These are phyloP conservation scores for Embiotoca jacksoni DNA, from an alignment of 2,113 vertebrate species.

Conservation along the genomic window DNA sequence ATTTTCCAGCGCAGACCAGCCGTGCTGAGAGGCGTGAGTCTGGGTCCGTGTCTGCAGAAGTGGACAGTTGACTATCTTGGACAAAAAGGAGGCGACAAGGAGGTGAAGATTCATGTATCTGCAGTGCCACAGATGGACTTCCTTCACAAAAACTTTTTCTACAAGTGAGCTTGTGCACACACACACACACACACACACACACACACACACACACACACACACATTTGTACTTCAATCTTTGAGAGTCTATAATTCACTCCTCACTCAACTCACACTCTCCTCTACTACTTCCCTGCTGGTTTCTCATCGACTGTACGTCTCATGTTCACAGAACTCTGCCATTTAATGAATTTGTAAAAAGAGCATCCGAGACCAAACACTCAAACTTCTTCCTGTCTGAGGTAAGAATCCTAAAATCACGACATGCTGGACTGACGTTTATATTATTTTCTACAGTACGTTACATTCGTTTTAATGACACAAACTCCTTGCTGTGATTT, in stretches of 20 bases:
- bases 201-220: too few relatives aligned
- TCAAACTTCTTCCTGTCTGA: slow-evolving; percentile 91
- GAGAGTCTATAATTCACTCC: too few relatives aligned
- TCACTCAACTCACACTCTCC: too few relatives aligned
- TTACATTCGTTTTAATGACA: not conserved
- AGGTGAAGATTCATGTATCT: slow-evolving; percentile 94
- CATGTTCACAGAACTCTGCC: slow-evolving; percentile 88
- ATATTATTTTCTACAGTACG: not conserved
- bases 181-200: not conserved
- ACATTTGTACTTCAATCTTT: too few relatives aligned
- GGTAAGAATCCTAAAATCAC: slow-evolving; percentile 77
- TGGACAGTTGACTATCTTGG: slow-evolving; percentile 92
- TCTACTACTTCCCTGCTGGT: not conserved
- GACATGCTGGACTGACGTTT: too few relatives aligned
- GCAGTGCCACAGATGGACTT: slow-evolving; percentile 93
- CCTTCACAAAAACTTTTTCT: slow-evolving; percentile 95
- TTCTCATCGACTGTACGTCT: not conserved
- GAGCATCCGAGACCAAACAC: slow-evolving; percentile 92
- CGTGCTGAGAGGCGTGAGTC: slow-evolving; percentile 87
- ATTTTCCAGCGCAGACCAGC: slow-evolving; percentile 88
- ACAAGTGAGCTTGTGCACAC: slow-evolving; percentile 85
- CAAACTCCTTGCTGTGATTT: slow-evolving; percentile 11
- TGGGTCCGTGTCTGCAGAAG: slow-evolving; percentile 89
- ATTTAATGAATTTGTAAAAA: slow-evolving; percentile 90
- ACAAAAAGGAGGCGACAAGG: slow-evolving; percentile 82